phyloP scores from a whole-genome alignment of 2,113 vertebrate genomes.

The Labeo catla region DNA sequence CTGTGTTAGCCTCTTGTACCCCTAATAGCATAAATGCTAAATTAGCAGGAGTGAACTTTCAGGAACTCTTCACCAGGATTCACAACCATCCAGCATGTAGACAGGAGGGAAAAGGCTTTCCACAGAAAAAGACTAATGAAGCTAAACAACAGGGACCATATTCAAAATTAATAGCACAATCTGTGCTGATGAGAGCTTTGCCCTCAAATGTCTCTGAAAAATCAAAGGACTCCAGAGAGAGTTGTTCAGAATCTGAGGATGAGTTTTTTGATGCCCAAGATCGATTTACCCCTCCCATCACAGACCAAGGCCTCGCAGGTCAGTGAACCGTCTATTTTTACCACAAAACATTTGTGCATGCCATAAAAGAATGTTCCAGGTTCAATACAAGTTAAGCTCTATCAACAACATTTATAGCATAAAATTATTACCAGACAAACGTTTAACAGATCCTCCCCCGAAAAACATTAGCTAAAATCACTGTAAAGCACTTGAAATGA shows the following conservation, averaged over 20 bases:
- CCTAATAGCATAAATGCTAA: constrained; percentile 52
- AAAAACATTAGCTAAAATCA: neutral
- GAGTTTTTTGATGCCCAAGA: constrained; percentile 94
- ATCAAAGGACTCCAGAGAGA: constrained; percentile 77
- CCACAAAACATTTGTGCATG: neutral
- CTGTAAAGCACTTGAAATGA: neutral
- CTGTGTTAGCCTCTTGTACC: constrained; percentile 47
- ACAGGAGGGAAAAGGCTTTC: constrained; percentile 40
- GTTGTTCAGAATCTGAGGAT: constrained; percentile 92
- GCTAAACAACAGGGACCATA: constrained; percentile 2
- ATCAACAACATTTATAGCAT: neutral
- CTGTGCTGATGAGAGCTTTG: constrained; percentile 56
- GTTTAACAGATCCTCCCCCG: neutral
- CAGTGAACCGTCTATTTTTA: constrained; percentile 23
- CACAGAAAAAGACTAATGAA: constrained; percentile 33
- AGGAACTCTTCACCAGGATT: constrained; percentile 52
- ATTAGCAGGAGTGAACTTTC: constrained; percentile 50
- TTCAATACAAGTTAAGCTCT: neutral
- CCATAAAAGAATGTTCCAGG: neutral
- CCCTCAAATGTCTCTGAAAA: constrained; percentile 67
- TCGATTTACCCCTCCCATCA: constrained; percentile 80
- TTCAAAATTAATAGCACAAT: constrained; percentile 20
- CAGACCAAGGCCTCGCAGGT: constrained; percentile 67
- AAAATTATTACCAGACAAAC: neutral
- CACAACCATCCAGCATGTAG: constrained; percentile 46